Evolutionary conservation across 2,113 vertebrate genomes (phyloP).

Genomic region (Brienomyrus longianalis): DNA sequence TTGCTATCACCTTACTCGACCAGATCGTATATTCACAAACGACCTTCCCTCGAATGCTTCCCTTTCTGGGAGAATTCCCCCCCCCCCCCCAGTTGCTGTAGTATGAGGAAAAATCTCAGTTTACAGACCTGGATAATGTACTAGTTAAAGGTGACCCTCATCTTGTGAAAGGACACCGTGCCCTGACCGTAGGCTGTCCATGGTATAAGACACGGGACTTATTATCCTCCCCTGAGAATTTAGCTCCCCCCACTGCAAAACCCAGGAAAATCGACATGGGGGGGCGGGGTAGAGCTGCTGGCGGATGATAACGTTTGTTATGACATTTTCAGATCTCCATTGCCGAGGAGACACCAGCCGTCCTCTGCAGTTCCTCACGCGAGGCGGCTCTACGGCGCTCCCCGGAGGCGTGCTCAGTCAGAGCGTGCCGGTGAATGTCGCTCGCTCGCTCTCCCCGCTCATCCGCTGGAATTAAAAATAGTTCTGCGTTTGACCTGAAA

Average conservation of each 20-base stretch:
- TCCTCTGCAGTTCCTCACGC: background rate
- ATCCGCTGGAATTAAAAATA: conserved; percentile 5
- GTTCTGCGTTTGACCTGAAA: conserved; percentile 11
- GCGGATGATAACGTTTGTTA: conserved; percentile 20
- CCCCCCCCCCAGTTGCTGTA: background rate
- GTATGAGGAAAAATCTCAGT: conserved; percentile 10
- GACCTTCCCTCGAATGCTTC: background rate
- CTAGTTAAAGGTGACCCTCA: conserved; percentile 25
- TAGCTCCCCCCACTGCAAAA: background rate
- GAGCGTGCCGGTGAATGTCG: background rate
- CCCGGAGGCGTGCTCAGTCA: background rate
- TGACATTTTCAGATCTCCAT: conserved; percentile 2
- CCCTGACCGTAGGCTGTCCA: background rate
- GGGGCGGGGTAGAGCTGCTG: background rate
- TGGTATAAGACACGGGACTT: background rate
- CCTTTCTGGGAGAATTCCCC: background rate
- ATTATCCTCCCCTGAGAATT: background rate
- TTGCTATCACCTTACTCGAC: background rate
- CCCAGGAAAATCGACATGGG: background rate
- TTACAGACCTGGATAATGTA: conserved; percentile 7
- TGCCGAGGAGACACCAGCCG: background rate
- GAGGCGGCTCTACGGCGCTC: background rate
- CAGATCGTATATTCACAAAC: background rate
- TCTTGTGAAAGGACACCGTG: background rate
- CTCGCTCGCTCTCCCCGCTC: background rate